These are phyloP conservation scores for Lycaena phlaeas DNA, from an alignment of 2,888 invertebrate species.

Conservation along the genomic window DNA sequence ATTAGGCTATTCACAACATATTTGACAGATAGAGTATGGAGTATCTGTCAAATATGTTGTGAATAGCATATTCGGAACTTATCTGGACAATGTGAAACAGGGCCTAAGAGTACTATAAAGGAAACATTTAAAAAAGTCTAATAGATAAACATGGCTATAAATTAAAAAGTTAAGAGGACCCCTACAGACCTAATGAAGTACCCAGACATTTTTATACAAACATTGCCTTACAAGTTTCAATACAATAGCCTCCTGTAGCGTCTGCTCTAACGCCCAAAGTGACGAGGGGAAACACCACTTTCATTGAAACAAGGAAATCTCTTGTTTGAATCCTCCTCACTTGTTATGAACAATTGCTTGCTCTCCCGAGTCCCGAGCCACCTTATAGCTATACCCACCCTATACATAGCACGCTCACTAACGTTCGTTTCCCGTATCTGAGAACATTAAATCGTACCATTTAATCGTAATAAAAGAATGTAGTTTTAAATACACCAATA, in stretches of 20 bases:
- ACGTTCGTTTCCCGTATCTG: too few relatives aligned
- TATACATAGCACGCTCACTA: too few relatives aligned
- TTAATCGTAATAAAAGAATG: too few relatives aligned
- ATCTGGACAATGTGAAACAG: too few relatives aligned
- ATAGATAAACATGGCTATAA: neutral
- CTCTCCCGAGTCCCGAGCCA: constrained; percentile 13
- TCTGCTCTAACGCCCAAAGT: constrained; percentile 41
- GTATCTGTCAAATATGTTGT: too few relatives aligned
- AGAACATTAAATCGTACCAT: too few relatives aligned
- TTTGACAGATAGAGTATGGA: too few relatives aligned
- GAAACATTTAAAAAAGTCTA: neutral
- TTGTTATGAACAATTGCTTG: constrained; percentile 21
- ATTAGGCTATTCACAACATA: too few relatives aligned
- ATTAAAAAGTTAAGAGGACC: constrained; percentile 1
- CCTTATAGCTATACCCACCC: neutral
- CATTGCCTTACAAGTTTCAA: constrained; percentile 17
- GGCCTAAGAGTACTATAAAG: too few relatives aligned
- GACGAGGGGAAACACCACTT: constrained; percentile 46
- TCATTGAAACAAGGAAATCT: constrained; percentile 55
- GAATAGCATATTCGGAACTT: too few relatives aligned
- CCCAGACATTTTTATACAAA: constrained; percentile 11
- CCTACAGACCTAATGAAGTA: constrained; percentile 6
- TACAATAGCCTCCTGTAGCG: constrained; percentile 44
- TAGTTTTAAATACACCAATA: too few relatives aligned
- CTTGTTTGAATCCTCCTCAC: constrained; percentile 47